Percentiles rank a stretch among this genome's conserved stretches.
Evolutionary conservation across 2,888 invertebrate genomes (phyloP).

Genomic region (Mechanitis messenoides): DNA sequence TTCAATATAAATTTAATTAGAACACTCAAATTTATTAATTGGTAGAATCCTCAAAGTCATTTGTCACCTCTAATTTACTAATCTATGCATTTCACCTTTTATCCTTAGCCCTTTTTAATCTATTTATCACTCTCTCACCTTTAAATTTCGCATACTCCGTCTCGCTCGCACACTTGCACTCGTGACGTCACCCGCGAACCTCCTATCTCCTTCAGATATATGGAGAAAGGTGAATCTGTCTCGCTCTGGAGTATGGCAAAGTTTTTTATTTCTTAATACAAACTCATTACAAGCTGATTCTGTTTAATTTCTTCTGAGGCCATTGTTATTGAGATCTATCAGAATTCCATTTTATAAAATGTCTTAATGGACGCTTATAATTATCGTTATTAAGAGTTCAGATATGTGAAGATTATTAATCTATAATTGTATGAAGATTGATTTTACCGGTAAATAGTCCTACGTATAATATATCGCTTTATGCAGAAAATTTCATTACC

Average conservation of each 20-base stretch:
- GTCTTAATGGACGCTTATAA: neutral
- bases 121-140: constrained; percentile 33
- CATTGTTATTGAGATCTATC: constrained; percentile 8
- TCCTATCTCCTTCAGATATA: constrained; percentile 11
- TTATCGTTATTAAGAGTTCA: neutral
- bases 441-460: too few species aligned
- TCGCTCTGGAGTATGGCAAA: constrained; percentile 10
- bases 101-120: constrained; percentile 46
- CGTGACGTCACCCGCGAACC: constrained; percentile 22
- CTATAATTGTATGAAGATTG: too few species aligned
- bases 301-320: constrained; percentile 15
- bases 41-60: neutral
- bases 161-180: constrained; percentile 25
- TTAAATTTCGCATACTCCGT: constrained; percentile 10
- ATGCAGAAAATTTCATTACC: too few species aligned
- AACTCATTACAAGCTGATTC: constrained; percentile 23
- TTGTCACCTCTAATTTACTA: constrained; percentile 28
- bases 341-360: constrained; percentile 1
- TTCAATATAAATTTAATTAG: too few species aligned
- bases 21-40: too few species aligned
- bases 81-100: constrained; percentile 48
- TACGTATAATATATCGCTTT: too few species aligned
- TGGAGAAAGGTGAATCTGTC: constrained; percentile 11
- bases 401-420: neutral
- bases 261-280: constrained; percentile 24